phyloP scores from a whole-genome alignment of 2,797 vertebrate genomes.

The Ctenopoma multispine region DNA sequence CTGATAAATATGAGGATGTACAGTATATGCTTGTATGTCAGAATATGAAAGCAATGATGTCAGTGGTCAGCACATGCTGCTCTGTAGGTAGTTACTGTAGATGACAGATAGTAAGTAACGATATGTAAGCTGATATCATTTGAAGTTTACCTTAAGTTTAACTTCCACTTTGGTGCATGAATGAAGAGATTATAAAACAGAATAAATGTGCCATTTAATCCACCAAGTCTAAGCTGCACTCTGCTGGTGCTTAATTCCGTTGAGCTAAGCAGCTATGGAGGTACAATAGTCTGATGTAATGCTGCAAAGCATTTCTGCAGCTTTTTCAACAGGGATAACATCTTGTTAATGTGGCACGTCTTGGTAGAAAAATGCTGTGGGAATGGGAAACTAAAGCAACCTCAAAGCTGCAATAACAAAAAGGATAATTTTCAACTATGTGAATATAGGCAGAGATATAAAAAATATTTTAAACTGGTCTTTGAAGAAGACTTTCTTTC shows the following conservation, averaged over 20 bases:
- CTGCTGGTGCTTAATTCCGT: conserved; percentile 46
- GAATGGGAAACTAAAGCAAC: conserved; percentile 8
- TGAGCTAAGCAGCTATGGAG: conserved; percentile 50
- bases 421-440: background rate
- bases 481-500: background rate
- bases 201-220: conserved; percentile 64
- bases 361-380: conserved; percentile 13
- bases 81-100: background rate
- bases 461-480: background rate
- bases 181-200: conserved; percentile 62
- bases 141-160: conserved; percentile 22
- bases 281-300: conserved; percentile 53
- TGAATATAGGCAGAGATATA: background rate
- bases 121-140: conserved; percentile 13
- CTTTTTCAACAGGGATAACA: conserved; percentile 38
- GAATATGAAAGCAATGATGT: too few species aligned
- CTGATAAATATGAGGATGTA: too few species aligned
- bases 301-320: conserved; percentile 36
- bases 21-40: background rate
- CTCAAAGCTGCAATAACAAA: background rate
- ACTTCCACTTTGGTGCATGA: conserved; percentile 33
- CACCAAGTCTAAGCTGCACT: conserved; percentile 42
- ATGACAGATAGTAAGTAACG: conserved; percentile 7
- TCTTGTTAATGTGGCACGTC: conserved; percentile 35
- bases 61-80: background rate